Base-by-base conservation (phyloP, 2,797 vertebrate genomes). In the Nannoperca australis region DNA sequence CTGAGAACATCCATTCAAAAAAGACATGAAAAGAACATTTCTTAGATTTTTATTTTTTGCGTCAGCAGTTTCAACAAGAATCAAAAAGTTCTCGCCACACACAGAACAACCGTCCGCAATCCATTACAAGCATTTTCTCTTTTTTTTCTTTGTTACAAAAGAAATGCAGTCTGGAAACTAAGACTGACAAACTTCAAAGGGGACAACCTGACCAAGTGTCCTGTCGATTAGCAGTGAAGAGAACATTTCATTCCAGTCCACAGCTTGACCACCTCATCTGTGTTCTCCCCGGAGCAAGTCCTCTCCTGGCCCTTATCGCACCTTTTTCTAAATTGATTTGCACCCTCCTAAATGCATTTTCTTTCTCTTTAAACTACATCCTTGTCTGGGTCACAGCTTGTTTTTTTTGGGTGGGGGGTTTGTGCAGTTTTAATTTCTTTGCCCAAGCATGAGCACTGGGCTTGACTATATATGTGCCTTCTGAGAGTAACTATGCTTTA, bases 201-300 rank as follows among this genome's bases (percentile, higher is more conserved):
- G 51, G 74, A 65, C 66, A 76, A 67, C 50, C 73, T 27, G 73
- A 38, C 51, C 70, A 55, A 75, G 40, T 50, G 79, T 77, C 70
- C 74, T 53, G 68, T 78, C 3, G 59, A 85, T 88, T 73, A 83
- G 65, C 62, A 24, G 34, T 73, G 70, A 88, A 86, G 86, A 63
- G 76, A 85, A 86, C 62, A 76, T 90, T 93, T 88, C 65, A 79
- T 86, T 89, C 67, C 76, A 49, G 47, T 76, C 69, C 64, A 67
- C 74, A 83, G 55, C 54, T 74, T 71, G 78, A 78, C 66, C 82
- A 34, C 45, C 63, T 83, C 78, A 77, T 85, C 76, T 73, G 55
- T 49, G 50, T 78, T 89, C 75, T 20, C 70, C 82, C 70, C 1
- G 10, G 50, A 84, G 76, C 77, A 60, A 64, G 40, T 82, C 56